Conservation (phyloP, 2,888 invertebrate species). For the Philonicus albiceps region DNA sequence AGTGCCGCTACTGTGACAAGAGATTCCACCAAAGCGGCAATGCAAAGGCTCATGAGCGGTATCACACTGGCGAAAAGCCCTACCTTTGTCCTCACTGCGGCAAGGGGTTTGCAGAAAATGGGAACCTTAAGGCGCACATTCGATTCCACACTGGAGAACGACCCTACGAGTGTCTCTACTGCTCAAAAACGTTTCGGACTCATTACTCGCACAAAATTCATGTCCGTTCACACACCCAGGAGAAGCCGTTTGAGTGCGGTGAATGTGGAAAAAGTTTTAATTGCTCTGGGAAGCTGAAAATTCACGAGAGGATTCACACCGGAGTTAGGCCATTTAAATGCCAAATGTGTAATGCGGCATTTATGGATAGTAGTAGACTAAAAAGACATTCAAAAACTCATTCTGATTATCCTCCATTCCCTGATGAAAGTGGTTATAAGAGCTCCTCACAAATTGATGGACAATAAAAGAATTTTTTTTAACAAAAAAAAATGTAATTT, state of each 20-base stretch:
- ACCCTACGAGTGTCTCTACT: constrained; percentile 45
- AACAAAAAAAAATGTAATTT: background rate
- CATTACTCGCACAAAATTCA: constrained; percentile 49
- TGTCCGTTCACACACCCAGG: constrained; percentile 47
- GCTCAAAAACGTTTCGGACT: constrained; percentile 46
- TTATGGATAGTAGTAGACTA: constrained; percentile 46
- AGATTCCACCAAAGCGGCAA: constrained; percentile 48
- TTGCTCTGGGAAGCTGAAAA: constrained; percentile 46
- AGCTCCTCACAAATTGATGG: background rate
- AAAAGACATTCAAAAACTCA: constrained; percentile 48
- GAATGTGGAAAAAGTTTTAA: constrained; percentile 48
- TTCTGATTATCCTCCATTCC: background rate
- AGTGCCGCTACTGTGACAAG: constrained; percentile 48
- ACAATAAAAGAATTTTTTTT: background rate
- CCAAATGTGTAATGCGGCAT: constrained; percentile 43
- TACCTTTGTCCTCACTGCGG: constrained; percentile 48
- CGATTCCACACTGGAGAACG: constrained; percentile 48
- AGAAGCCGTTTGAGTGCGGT: constrained; percentile 46
- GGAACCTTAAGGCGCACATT: constrained; percentile 47
- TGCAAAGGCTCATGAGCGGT: constrained; percentile 46
- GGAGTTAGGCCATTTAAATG: constrained; percentile 48
- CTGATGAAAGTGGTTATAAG: background rate
- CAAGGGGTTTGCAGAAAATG: constrained; percentile 47
- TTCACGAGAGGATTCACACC: constrained; percentile 47
- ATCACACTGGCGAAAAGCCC: constrained; percentile 49